Base-by-base conservation (phyloP, 2,888 invertebrate genomes). In the Drosophila dives region DNA sequence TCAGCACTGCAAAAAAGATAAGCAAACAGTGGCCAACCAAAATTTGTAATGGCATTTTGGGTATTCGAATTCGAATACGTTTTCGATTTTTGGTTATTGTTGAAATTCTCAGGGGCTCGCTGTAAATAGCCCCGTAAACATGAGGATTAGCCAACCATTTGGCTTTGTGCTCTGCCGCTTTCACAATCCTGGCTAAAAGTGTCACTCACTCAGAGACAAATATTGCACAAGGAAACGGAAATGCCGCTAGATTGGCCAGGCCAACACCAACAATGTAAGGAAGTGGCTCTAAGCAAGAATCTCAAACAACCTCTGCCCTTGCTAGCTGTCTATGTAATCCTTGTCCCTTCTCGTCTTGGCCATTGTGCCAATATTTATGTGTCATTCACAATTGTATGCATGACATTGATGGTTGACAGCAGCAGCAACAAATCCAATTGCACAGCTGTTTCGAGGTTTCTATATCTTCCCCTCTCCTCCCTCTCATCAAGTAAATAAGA, bases 61-160 rank as follows among this genome's bases (percentile, higher is more conserved):
- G 59, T 66, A 66, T 70, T 55, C 68, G 69, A 51, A 56, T 51
- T 62, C 33, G 63, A 51, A 58, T 77, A 67, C 66, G 62, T 68
- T 77, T 79, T 74, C 77, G 70, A 80, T 78, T 83, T 77, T 69
- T 60, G 81, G 77, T 68, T 80, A 86, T 85, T 89, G 89, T 86
- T 83, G 69, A 86, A 86, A 83, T 77, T 81, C 81, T 81, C 86
- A 85, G 74, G 79, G 77, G 80, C 77, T 75, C 67, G 77, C 75
- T 81, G 90, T 81, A 89, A 90, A 90, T 90, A 88, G 90, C 80
- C 87, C 79, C 81, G 87, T 90, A 89, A 90, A 90, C 85, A 90
- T 86, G 77, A 75, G 85, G 91, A 91, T 91, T 91, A 91, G 82
- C 80, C 83, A 76, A 81, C 81, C 71, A 80, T 85, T 88, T 85